These are phyloP conservation scores for Polyploca ridens DNA, from an alignment of 2,888 invertebrate genomes.

Conservation along the genomic window DNA sequence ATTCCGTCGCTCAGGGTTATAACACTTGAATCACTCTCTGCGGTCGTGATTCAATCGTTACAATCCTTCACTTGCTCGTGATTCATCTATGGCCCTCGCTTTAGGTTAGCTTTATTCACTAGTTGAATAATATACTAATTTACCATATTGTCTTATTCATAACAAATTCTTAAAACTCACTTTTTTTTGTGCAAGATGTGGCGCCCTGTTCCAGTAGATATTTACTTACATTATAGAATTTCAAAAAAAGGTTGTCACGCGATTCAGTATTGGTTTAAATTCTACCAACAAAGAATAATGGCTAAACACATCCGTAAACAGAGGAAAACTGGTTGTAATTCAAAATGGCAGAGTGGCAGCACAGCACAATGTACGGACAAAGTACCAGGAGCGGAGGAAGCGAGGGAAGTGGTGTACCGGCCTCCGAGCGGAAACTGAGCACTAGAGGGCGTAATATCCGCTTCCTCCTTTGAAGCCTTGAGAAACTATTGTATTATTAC, in stretches of 20 bases:
- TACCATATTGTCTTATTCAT: too few relatives aligned
- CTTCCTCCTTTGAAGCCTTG: slow-evolving; percentile 32
- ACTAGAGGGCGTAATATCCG: slow-evolving; percentile 51
- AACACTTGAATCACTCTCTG: too few relatives aligned
- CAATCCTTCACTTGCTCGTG: too few relatives aligned
- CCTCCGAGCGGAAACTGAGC: slow-evolving; percentile 33
- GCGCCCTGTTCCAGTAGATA: too few relatives aligned
- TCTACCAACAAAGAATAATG: background rate
- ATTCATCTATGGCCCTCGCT: too few relatives aligned
- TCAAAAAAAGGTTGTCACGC: background rate
- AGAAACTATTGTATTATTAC: slow-evolving; percentile 27
- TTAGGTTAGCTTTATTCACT: too few relatives aligned
- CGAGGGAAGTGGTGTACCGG: slow-evolving; percentile 40
- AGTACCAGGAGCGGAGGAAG: slow-evolving; percentile 19
- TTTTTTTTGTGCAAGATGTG: too few relatives aligned
- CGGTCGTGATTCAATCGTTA: too few relatives aligned
- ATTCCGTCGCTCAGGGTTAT: too few relatives aligned
- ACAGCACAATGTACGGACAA: slow-evolving; percentile 25
- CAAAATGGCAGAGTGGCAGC: slow-evolving; percentile 9
- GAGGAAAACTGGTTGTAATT: slow-evolving; percentile 12
- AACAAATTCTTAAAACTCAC: too few relatives aligned
- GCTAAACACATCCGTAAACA: slow-evolving; percentile 12
- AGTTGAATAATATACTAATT: too few relatives aligned
- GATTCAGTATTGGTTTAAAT: background rate
- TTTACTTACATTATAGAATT: background rate